Percentiles rank a stretch among this genome's conserved stretches.
Evolutionary conservation across 2,888 invertebrate genomes (phyloP).

Genomic region (Neocrepidodera transversa): DNA sequence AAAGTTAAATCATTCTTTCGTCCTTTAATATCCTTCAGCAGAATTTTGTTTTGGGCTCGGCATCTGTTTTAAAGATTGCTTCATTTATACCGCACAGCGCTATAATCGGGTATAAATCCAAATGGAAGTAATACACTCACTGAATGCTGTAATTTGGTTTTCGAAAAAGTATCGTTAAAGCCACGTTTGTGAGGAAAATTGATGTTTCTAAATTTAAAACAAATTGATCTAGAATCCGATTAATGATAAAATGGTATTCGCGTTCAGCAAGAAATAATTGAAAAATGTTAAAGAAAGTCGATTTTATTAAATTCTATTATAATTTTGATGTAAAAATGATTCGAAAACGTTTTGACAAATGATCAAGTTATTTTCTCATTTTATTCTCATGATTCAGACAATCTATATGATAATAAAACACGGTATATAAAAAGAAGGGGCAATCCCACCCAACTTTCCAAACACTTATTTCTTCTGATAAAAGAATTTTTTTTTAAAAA

Average conservation of each 20-base stretch:
- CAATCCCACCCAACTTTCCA: too few relatives aligned
- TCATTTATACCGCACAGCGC: slow-evolving; percentile 1
- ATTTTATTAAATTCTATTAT: not conserved
- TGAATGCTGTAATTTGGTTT: slow-evolving; percentile 17
- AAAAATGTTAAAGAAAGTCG: not conserved
- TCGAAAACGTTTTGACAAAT: not conserved
- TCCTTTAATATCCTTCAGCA: too few relatives aligned
- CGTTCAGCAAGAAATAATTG: slow-evolving; percentile 1
- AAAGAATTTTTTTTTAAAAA: too few relatives aligned
- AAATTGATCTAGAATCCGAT: slow-evolving; percentile 12
- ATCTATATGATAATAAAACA: too few relatives aligned
- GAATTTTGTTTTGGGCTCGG: slow-evolving; percentile 1
- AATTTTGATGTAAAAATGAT: not conserved
- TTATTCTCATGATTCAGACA: too few relatives aligned
- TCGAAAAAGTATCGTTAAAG: slow-evolving; percentile 7
- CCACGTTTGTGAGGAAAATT: slow-evolving; percentile 15
- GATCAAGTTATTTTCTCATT: too few relatives aligned
- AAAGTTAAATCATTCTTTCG: too few relatives aligned
- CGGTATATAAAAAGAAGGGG: too few relatives aligned
- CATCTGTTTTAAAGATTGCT: slow-evolving; percentile 9
- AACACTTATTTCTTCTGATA: too few relatives aligned
- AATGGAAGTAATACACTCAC: slow-evolving; percentile 19
- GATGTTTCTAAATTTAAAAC: slow-evolving; percentile 12
- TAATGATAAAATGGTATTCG: slow-evolving; percentile 2
- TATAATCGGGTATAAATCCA: slow-evolving; percentile 14